Evolutionary conservation across 2,797 vertebrate genomes (phyloP).

Genomic region (Crypturellus tataupa): DNA sequence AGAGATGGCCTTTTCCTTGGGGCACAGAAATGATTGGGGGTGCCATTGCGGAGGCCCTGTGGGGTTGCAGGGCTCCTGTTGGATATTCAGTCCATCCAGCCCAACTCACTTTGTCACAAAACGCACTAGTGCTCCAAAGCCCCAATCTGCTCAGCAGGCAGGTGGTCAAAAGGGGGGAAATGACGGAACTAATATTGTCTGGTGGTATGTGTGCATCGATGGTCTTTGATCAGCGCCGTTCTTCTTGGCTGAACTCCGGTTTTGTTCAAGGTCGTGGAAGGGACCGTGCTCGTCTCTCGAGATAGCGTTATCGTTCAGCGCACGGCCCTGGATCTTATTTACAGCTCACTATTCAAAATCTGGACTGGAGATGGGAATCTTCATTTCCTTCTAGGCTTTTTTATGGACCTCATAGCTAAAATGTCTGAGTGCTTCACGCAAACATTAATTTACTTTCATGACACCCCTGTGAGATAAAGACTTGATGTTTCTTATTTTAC

Average conservation of each 20-base stretch:
- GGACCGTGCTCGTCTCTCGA: background rate
- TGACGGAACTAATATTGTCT: background rate
- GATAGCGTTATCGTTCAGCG: background rate
- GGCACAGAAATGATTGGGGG: background rate
- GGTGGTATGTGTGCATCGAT: background rate
- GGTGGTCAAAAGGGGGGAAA: background rate
- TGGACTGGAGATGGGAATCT: background rate
- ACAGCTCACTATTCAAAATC: background rate
- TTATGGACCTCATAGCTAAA: background rate
- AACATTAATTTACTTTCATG: slow-evolving; percentile 10
- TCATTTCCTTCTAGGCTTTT: slow-evolving; percentile 22
- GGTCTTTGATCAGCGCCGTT: background rate
- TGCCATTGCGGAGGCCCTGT: no score
- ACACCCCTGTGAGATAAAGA: background rate
- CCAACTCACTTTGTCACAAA: background rate
- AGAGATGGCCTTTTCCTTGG: background rate
- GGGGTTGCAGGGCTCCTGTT: background rate
- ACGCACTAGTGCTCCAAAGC: background rate
- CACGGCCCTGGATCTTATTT: background rate
- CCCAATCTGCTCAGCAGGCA: background rate
- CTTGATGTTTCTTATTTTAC: background rate
- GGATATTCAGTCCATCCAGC: background rate
- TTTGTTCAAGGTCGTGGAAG: background rate
- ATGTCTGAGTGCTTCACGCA: background rate
- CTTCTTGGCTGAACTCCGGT: background rate